Evolutionary conservation across 2,797 vertebrate species (phyloP).

Genomic region (Zenarchopterus dispar): DNA sequence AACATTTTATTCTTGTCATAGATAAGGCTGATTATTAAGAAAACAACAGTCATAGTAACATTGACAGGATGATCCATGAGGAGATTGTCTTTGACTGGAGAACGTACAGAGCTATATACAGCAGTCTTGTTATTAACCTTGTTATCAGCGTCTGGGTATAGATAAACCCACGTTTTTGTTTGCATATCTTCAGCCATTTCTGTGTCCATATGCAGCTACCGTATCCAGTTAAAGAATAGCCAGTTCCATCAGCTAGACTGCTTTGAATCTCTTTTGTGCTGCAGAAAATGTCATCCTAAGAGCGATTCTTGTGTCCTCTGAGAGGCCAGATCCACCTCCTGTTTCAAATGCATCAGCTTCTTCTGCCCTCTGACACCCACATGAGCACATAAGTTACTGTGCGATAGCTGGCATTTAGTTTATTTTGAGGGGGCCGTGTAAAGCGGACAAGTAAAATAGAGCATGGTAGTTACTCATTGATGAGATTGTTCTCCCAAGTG

Average conservation of each 20-base stretch:
- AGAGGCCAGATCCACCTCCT: conserved; percentile 34
- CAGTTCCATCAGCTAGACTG: conserved; percentile 27
- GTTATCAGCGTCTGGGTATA: conserved; percentile 44
- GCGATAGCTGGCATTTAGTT: conserved; percentile 43
- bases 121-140: conserved; percentile 52
- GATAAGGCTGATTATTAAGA: conserved; percentile 23
- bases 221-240: conserved; percentile 46
- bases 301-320: conserved; percentile 26
- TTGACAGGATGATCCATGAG: conserved; percentile 28
- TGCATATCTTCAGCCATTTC: too few relatives aligned
- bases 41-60: background rate
- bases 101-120: conserved; percentile 31
- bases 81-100: conserved; percentile 9
- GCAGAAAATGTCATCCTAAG: conserved; percentile 51
- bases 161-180: background rate
- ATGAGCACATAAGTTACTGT: conserved; percentile 7
- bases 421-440: conserved; percentile 26
- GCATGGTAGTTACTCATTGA: conserved; percentile 47
- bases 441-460: conserved; percentile 40
- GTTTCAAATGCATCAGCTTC: conserved; percentile 40
- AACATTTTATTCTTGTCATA: conserved; percentile 31
- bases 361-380: conserved; percentile 34
- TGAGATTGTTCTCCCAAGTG: conserved; percentile 35
- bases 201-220: conserved; percentile 39
- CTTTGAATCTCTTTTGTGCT: conserved; percentile 41